These are phyloP conservation scores for Prietella phreatophila DNA, from an alignment of 2,113 vertebrate species.

Conservation along the genomic window DNA sequence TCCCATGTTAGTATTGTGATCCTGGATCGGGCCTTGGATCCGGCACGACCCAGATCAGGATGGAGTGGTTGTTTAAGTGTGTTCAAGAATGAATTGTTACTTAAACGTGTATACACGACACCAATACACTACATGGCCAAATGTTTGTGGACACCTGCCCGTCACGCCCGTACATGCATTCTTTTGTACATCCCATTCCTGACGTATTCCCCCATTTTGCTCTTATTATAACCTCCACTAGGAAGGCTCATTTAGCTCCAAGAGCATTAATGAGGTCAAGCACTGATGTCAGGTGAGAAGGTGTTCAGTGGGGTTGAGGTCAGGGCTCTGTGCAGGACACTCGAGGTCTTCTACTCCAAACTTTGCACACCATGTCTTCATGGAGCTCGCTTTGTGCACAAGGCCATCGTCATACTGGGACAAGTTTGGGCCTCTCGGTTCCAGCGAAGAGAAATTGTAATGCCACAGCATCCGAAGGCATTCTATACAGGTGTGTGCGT, in stretches of 20 bases:
- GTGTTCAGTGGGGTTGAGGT: too few relatives aligned
- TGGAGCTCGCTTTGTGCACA: too few relatives aligned
- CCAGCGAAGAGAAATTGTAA: too few relatives aligned
- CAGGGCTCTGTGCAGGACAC: too few relatives aligned
- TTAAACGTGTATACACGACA: neutral
- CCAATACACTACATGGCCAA: neutral
- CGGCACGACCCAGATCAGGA: neutral
- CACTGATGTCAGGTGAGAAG: too few relatives aligned
- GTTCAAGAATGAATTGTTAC: neutral
- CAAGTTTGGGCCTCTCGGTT: neutral
- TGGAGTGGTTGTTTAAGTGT: neutral
- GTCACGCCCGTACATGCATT: neutral
- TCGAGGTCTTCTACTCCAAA: too few relatives aligned
- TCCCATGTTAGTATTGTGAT: neutral
- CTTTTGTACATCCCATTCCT: neutral
- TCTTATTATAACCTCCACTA: neutral
- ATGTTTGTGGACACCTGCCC: too few relatives aligned
- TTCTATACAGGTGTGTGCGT: neutral
- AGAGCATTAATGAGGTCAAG: too few relatives aligned
- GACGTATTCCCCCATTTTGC: neutral
- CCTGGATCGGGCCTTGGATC: neutral
- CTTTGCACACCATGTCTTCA: too few relatives aligned
- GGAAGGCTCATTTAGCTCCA: neutral
- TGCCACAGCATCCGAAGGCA: too few relatives aligned
- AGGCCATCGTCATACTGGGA: neutral